A percentile compares a stretch with the other conserved stretches of the same genome.
Evolutionary conservation across 2,888 invertebrate genomes (phyloP).

Genomic region (Ditylenchus weischeri): DNA sequence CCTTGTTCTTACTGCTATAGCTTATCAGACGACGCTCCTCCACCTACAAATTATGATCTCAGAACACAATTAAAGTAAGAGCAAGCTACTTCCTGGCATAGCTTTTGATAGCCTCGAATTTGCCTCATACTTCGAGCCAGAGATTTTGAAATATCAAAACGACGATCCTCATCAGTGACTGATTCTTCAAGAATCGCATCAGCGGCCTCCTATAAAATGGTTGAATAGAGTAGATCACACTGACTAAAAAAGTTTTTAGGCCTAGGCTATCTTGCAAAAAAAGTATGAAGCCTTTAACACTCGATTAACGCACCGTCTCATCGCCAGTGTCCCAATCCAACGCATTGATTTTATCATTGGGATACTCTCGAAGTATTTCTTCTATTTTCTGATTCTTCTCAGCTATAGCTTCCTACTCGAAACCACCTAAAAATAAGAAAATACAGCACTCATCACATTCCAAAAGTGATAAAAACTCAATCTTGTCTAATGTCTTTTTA

Average conservation of each 20-base stretch:
- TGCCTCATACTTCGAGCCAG: conserved; percentile 35
- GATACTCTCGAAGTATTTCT: conserved; percentile 25
- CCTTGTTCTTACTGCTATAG: conserved; percentile 34
- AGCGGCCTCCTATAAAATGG: conserved; percentile 30
- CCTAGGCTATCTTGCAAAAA: too few relatives aligned
- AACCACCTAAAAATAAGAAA: conserved; percentile 9
- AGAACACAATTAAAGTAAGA: neutral
- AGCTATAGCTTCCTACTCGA: conserved; percentile 2
- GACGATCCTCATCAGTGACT: conserved; percentile 31
- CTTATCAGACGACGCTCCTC: conserved; percentile 32
- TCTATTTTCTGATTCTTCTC: conserved; percentile 27
- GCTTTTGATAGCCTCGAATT: conserved; percentile 35
- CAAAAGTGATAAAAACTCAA: neutral
- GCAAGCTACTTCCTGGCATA: conserved; percentile 27
- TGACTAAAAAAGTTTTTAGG: too few relatives aligned
- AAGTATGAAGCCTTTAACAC: too few relatives aligned
- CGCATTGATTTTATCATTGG: conserved; percentile 26
- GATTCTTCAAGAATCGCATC: conserved; percentile 33
- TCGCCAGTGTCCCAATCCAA: conserved; percentile 40
- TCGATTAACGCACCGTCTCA: conserved; percentile 22
- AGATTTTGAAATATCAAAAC: conserved; percentile 33
- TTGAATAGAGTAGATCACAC: too few relatives aligned
- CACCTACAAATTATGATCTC: conserved; percentile 27
- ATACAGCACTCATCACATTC: neutral
- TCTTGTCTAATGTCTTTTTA: neutral